phyloP scores from a whole-genome alignment of 2,888 invertebrate species.

The Phrixothrix hirtus region DNA sequence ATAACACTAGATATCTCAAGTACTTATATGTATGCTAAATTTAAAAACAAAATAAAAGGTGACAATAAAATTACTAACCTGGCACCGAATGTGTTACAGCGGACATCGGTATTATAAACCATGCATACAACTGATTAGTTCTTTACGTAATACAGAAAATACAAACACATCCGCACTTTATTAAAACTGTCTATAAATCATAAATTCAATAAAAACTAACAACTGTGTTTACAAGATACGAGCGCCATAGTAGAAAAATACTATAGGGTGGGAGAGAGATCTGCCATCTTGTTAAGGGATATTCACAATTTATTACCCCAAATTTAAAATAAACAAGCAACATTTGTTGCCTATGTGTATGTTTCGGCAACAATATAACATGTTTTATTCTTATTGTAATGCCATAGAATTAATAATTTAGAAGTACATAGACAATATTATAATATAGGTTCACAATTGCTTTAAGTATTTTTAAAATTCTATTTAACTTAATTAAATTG shows the following conservation, averaged over 20 bases:
- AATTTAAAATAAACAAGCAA: not conserved
- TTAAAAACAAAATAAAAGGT: too few species aligned
- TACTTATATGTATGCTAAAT: too few species aligned
- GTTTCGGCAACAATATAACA: too few species aligned
- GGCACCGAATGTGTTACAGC: constrained; percentile 60
- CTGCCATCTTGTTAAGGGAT: constrained; percentile 27
- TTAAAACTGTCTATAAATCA: constrained; percentile 25
- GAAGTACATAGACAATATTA: too few species aligned
- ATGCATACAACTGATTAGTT: constrained; percentile 49
- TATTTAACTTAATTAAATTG: too few species aligned
- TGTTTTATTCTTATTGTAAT: too few species aligned
- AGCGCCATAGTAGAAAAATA: constrained; percentile 56
- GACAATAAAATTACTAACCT: too few species aligned
- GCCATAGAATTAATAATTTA: too few species aligned
- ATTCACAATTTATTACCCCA: constrained; percentile 17
- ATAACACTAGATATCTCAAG: too few species aligned
- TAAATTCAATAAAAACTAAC: constrained; percentile 31
- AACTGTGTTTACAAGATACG: constrained; percentile 56
- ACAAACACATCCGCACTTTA: constrained; percentile 36
- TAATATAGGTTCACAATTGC: too few species aligned
- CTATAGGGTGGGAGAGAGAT: constrained; percentile 47
- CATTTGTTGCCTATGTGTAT: constrained; percentile 8
- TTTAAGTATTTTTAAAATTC: not conserved
- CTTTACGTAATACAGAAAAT: constrained; percentile 41
- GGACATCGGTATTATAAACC: constrained; percentile 58